Evolutionary conservation across 2,888 invertebrate genomes (phyloP).

Genomic region (Lumbricus terrestris): DNA sequence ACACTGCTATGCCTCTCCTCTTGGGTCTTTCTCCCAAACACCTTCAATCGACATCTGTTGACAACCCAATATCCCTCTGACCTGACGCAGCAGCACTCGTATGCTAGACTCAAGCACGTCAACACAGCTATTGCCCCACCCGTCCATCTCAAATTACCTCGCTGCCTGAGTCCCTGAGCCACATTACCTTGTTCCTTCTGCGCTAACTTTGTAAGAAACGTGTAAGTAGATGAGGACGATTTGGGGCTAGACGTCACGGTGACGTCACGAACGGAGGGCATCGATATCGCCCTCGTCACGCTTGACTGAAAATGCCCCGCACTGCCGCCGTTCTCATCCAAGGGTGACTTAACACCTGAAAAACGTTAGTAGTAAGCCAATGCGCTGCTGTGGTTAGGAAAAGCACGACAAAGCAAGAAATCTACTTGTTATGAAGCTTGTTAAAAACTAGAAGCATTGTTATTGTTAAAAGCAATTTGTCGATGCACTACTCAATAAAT

Average conservation of each 20-base stretch:
- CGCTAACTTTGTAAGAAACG: slow-evolving; percentile 21
- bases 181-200: not conserved
- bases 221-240: slow-evolving; percentile 6
- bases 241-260: slow-evolving; percentile 18
- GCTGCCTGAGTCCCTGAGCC: not conserved
- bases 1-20: too few species aligned
- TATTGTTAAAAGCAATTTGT: not conserved
- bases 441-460: not conserved
- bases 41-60: too few species aligned
- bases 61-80: too few species aligned
- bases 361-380: not conserved
- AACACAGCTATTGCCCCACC: not conserved
- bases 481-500: not conserved
- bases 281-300: slow-evolving; percentile 23
- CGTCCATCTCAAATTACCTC: not conserved
- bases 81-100: too few species aligned
- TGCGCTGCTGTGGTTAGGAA: not conserved
- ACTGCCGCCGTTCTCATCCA: not conserved
- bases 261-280: slow-evolving; percentile 27
- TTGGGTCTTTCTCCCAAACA: too few species aligned
- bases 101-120: too few species aligned
- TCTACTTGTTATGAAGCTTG: not conserved
- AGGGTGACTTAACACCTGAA: not conserved
- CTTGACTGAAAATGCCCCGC: not conserved
- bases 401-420: not conserved